A percentile compares a stretch with the other conserved stretches of the same genome.
Conservation (phyloP, 2,888 invertebrate genomes). For the Rotaria socialis region DNA sequence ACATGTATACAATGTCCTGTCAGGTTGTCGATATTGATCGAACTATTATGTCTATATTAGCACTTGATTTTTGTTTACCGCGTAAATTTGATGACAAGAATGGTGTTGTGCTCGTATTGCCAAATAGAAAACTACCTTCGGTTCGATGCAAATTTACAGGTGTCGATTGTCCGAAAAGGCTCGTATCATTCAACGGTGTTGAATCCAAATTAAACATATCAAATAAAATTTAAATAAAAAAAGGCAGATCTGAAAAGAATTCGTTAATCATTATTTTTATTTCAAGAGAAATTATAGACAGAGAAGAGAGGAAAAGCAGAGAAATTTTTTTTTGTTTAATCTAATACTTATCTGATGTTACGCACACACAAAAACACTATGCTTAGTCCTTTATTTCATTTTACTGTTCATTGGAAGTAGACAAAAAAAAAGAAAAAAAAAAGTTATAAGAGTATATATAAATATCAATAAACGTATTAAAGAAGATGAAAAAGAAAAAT, state of each 20-base stretch:
- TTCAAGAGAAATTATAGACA: neutral
- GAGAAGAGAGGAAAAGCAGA: neutral
- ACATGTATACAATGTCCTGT: no score
- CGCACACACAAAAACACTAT: neutral
- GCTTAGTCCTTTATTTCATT: neutral
- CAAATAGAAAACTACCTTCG: neutral
- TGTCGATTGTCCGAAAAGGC: neutral
- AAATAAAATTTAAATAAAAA: neutral
- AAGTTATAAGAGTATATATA: neutral
- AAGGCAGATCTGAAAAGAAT: neutral
- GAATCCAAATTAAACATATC: neutral
- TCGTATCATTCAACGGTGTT: neutral
- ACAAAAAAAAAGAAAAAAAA: neutral
- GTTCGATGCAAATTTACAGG: neutral
- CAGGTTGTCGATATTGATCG: no score
- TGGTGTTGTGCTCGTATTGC: neutral
- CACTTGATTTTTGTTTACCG: neutral
- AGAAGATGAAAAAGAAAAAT: neutral
- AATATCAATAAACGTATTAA: neutral
- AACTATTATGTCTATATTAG: no score
- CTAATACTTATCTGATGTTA: neutral
- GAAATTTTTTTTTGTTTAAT: neutral
- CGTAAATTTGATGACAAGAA: neutral
- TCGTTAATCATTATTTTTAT: neutral
- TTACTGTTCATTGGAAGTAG: neutral